These are phyloP conservation scores for Leptoclinus maculatus DNA, from an alignment of 2,797 vertebrate species.

Conservation along the genomic window DNA sequence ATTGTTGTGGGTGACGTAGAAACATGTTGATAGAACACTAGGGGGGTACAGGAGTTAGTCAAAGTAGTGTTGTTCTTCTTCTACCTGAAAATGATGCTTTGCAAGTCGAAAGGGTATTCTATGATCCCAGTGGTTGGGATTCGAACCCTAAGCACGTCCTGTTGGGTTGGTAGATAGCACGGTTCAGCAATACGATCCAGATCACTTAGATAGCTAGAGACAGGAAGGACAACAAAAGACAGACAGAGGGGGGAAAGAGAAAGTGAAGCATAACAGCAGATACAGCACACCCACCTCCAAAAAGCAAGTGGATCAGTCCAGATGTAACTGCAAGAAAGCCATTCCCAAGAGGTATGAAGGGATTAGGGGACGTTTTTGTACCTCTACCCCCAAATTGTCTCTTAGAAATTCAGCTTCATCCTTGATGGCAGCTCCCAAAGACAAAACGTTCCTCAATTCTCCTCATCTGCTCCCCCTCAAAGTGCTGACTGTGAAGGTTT, in stretches of 20 bases:
- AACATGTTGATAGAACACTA: conserved; percentile 23
- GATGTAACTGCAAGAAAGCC: conserved; percentile 59
- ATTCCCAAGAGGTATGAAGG: conserved; percentile 65
- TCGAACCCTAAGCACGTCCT: conserved; percentile 90
- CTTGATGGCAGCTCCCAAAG: conserved; percentile 73
- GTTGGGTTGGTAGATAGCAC: conserved; percentile 88
- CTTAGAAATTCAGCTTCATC: conserved; percentile 61
- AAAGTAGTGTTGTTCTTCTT: conserved; percentile 61
- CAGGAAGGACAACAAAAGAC: conserved; percentile 67
- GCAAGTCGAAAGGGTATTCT: conserved; percentile 90
- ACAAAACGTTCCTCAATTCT: conserved; percentile 33
- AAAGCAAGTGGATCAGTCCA: conserved; percentile 69
- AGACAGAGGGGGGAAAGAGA: conserved; percentile 67
- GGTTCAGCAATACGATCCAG: conserved; percentile 87
- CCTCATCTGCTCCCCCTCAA: conserved; percentile 3
- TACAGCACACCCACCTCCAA: conserved; percentile 62
- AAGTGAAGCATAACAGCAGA: conserved; percentile 76
- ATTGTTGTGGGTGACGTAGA: neutral
- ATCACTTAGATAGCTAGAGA: conserved; percentile 89
- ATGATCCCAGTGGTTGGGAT: conserved; percentile 90
- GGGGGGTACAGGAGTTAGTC: conserved; percentile 45
- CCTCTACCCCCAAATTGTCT: conserved; percentile 45
- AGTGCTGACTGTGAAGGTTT: conserved; percentile 15
- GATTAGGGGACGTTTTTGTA: conserved; percentile 36
- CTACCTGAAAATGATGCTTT: conserved; percentile 92